Evolutionary conservation across 2,797 vertebrate species (phyloP), one percentile per base, ranked within the genome.

Genomic region (Geotrypetes seraphini): DNA sequence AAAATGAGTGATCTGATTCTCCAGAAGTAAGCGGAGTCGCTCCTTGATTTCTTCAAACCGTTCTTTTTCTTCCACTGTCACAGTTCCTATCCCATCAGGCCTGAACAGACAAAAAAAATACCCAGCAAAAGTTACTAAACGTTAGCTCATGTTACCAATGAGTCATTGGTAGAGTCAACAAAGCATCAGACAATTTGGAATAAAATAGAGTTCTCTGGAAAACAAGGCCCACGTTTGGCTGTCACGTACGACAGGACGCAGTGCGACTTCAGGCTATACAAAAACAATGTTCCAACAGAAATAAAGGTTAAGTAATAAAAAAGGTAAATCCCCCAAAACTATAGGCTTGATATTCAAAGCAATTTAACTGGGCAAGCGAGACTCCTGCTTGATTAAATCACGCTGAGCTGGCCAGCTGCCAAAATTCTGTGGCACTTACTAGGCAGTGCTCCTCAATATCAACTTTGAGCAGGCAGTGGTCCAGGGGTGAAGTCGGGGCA

Each of bases 1-100:
- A 79, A 98, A 98, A 75, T 97, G 94, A 21, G 91, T 98, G 50
- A 98, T 97, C 77, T 98, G 95, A 69, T 96, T 97, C 67, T 98
- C 94, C 57, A 97, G 68, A 35, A 98, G 86, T 47, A 94, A 85
- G n/a, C 92, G 85, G 22, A 97, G 88, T 37, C 92, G 75, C 52
- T 97, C 95, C 72, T 97, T 98, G 78, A 97, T 97, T 65, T 95
- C 92, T 58, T 94, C 92, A 1, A 98, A 98, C 41, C 79, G 90
- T 25, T 96, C 93, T 39, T 88, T 96, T 71, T 98, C 94, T 28
- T 97, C 93, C 14, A 90, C 74, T 0, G 89, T 91, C 57, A 97
- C 93, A 0, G 95, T 98, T 62, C 92, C 95, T 12, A 98, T 97
- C 28, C 95, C 95, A 3, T 97, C 95, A 10, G 94, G 94, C 78